These are phyloP conservation scores for Pollicipes pollicipes DNA, from an alignment of 1,140 invertebrate genomes.

Conservation along the genomic window DNA sequence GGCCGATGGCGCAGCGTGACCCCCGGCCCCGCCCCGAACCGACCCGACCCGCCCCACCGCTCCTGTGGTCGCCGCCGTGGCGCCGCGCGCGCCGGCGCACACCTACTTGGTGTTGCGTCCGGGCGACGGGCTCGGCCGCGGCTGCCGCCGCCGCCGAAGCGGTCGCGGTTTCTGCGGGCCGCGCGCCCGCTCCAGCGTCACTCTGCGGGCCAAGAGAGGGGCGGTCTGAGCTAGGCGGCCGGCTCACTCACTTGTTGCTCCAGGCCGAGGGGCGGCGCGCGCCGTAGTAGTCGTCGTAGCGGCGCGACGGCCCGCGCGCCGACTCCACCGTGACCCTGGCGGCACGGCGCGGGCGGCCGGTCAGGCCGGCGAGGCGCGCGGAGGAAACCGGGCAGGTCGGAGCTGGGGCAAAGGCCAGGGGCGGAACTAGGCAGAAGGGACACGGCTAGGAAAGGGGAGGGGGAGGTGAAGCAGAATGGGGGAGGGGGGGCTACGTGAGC, in stretches of 20 bases:
- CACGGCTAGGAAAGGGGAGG: background rate
- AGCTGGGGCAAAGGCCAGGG: background rate
- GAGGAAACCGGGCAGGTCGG: background rate
- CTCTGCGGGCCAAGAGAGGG: background rate
- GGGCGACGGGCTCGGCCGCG: too few species aligned
- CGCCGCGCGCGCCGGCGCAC: too few species aligned
- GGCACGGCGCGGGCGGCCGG: slow-evolving; percentile 6
- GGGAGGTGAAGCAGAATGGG: too few species aligned
- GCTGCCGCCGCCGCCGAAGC: too few species aligned
- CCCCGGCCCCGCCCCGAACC: too few species aligned
- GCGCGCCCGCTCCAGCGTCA: background rate
- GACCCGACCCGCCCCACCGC: too few species aligned
- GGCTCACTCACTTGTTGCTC: background rate
- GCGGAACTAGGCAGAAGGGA: background rate
- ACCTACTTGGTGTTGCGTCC: background rate
- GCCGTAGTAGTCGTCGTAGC: background rate
- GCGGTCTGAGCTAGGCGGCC: too few species aligned
- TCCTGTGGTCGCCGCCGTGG: too few species aligned
- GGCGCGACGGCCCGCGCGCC: background rate
- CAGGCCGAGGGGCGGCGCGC: background rate
- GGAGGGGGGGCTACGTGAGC: background rate
- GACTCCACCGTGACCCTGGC: background rate
- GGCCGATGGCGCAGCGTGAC: too few species aligned
- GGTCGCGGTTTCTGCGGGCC: background rate
- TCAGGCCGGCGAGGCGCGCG: slow-evolving; percentile 10